Evolutionary conservation across 2,113 vertebrate species (phyloP).

Genomic region (Neomonachus schauinslandi): DNA sequence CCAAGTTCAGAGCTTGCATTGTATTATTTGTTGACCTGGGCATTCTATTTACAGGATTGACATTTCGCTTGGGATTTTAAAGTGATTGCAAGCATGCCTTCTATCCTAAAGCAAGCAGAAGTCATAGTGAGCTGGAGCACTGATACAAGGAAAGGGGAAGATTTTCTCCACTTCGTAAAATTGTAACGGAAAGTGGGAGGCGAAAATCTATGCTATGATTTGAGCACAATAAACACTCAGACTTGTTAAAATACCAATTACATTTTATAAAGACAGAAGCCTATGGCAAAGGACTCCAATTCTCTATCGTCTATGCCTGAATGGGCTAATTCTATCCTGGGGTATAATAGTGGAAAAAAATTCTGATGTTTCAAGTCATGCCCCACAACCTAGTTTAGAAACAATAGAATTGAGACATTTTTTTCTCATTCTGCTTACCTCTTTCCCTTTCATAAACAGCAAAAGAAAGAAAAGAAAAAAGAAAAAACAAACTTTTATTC

Average conservation of each 20-base stretch:
- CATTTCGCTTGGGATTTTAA: background rate
- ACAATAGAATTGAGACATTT: background rate
- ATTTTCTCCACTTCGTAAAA: background rate
- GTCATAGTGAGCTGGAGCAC: background rate
- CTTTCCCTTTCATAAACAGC: background rate
- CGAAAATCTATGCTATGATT: background rate
- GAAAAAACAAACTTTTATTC: background rate
- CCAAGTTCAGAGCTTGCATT: background rate
- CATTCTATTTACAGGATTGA: background rate
- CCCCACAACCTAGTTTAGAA: background rate
- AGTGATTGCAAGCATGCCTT: background rate
- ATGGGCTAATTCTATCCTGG: background rate
- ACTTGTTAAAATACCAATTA: constrained; percentile 22
- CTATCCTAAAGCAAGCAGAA: background rate
- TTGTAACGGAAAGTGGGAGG: background rate
- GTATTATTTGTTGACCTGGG: background rate
- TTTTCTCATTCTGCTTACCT: background rate
- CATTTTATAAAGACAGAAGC: background rate
- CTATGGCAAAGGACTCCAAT: background rate
- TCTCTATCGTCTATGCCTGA: background rate
- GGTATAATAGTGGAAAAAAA: background rate
- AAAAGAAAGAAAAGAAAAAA: background rate
- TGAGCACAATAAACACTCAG: background rate
- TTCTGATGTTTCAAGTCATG: background rate
- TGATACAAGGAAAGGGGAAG: background rate